A percentile compares a stretch with the other conserved stretches of the same genome.
phyloP scores from a whole-genome alignment of 1,140 invertebrate species.

The Aphelenchoides avenae region DNA sequence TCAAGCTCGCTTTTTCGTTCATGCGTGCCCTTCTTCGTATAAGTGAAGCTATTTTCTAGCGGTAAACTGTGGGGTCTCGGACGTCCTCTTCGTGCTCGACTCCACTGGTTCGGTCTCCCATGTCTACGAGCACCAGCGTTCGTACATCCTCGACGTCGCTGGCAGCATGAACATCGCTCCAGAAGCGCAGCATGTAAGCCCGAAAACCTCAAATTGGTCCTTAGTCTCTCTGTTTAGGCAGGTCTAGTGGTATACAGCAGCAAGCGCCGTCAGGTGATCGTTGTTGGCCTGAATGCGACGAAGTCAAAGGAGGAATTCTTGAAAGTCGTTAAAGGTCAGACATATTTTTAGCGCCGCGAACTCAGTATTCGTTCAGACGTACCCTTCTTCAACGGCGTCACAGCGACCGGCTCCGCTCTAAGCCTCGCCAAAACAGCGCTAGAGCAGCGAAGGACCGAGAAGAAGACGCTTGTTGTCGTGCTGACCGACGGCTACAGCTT shows the following conservation, averaged over 20 bases:
- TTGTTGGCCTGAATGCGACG: slow-evolving; percentile 10
- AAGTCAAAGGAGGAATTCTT: slow-evolving; percentile 1
- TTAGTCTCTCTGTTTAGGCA: background rate
- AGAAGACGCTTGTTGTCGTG: slow-evolving; percentile 19
- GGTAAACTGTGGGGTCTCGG: background rate
- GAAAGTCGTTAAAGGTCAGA: background rate
- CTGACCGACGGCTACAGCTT: slow-evolving; percentile 20
- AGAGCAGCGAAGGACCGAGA: slow-evolving; percentile 16
- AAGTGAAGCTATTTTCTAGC: no score
- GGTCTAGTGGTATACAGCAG: slow-evolving; percentile 25
- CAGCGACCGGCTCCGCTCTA: slow-evolving; percentile 16
- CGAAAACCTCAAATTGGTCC: background rate
- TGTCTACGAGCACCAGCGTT: slow-evolving; percentile 11
- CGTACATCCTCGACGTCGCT: slow-evolving; percentile 11
- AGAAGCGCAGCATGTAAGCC: slow-evolving; percentile 11
- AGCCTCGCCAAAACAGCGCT: slow-evolving; percentile 12
- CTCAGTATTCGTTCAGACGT: slow-evolving; percentile 7
- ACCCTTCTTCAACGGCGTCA: slow-evolving; percentile 20
- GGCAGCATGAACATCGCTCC: slow-evolving; percentile 10
- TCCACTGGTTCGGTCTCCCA: slow-evolving; percentile 12
- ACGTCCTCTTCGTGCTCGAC: slow-evolving; percentile 19
- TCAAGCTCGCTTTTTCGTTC: no score
- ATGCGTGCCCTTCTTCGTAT: no score
- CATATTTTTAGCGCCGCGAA: background rate
- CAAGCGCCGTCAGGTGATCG: slow-evolving; percentile 14